A percentile compares a stretch with the other conserved stretches of the same genome.
These are phyloP conservation scores for Rhabdophis nuchalis DNA, from an alignment of 2,797 vertebrate species.

Conservation along the genomic window DNA sequence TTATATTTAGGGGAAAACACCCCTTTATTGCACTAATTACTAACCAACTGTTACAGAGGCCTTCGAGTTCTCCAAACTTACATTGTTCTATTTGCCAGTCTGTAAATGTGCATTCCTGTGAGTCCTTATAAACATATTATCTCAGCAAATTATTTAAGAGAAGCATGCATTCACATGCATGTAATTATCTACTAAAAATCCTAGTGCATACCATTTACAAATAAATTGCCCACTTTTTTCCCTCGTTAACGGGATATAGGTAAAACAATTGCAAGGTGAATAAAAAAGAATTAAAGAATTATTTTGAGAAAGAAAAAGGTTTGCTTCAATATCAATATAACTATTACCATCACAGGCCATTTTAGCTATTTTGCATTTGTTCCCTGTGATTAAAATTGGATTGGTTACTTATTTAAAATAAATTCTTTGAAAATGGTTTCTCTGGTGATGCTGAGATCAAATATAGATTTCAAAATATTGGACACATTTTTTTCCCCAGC, in stretches of 20 bases:
- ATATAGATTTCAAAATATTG: neutral
- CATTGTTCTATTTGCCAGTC: slow-evolving; percentile 30
- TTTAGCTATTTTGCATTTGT: neutral
- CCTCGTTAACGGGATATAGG: neutral
- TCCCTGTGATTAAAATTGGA: neutral
- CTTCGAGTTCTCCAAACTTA: slow-evolving; percentile 41
- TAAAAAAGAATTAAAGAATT: neutral
- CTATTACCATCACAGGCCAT: neutral
- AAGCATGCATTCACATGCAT: slow-evolving; percentile 14
- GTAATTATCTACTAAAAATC: slow-evolving; percentile 11
- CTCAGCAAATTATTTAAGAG: neutral
- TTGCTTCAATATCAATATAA: neutral
- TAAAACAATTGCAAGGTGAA: neutral
- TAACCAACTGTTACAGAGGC: slow-evolving; percentile 55
- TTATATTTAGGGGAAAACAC: slow-evolving; percentile 35
- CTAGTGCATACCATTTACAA: neutral
- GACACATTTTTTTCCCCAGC: neutral
- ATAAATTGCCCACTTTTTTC: slow-evolving; percentile 7
- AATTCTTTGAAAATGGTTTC: neutral
- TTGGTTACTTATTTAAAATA: neutral
- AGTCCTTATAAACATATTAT: slow-evolving; percentile 20
- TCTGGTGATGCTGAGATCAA: neutral
- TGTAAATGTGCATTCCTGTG: slow-evolving; percentile 28
- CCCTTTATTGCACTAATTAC: slow-evolving; percentile 52
- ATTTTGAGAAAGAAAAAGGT: neutral